Evolutionary conservation across 2,113 vertebrate species (phyloP).

Genomic region (Macroglossus sobrinus): DNA sequence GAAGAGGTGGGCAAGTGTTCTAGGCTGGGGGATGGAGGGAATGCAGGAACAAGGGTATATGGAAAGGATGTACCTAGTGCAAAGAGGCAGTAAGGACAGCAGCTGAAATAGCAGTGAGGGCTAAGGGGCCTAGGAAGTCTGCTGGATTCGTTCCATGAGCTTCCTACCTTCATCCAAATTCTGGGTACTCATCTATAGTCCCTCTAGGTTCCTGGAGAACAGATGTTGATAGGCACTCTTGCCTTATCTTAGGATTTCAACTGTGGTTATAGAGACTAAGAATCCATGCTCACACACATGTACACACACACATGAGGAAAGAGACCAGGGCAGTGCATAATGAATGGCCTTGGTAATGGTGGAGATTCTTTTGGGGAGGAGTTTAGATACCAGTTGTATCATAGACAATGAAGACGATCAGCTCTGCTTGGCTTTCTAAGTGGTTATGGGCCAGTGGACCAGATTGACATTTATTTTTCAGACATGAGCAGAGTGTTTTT

Average conservation of each 20-base stretch:
- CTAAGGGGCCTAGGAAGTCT: neutral
- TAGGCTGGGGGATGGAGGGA: neutral
- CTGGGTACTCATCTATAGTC: neutral
- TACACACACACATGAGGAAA: neutral
- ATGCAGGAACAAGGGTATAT: neutral
- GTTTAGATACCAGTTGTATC: neutral
- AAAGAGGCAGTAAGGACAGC: neutral
- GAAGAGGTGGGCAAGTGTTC: neutral
- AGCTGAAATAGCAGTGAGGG: neutral
- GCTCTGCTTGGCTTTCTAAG: neutral
- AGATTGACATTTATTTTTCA: conserved; percentile 35
- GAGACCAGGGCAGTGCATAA: neutral
- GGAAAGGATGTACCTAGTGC: neutral
- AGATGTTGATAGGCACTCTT: neutral
- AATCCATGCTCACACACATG: neutral
- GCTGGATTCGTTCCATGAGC: neutral
- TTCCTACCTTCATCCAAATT: neutral
- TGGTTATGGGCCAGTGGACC: neutral
- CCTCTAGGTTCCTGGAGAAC: conserved; percentile 11
- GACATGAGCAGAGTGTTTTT: neutral
- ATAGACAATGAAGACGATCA: neutral
- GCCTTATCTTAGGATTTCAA: neutral
- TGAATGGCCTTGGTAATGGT: neutral
- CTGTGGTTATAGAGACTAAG: neutral
- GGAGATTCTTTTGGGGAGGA: neutral